phyloP scores from a whole-genome alignment of 2,797 vertebrate species.

The Rhynchotus rufescens region DNA sequence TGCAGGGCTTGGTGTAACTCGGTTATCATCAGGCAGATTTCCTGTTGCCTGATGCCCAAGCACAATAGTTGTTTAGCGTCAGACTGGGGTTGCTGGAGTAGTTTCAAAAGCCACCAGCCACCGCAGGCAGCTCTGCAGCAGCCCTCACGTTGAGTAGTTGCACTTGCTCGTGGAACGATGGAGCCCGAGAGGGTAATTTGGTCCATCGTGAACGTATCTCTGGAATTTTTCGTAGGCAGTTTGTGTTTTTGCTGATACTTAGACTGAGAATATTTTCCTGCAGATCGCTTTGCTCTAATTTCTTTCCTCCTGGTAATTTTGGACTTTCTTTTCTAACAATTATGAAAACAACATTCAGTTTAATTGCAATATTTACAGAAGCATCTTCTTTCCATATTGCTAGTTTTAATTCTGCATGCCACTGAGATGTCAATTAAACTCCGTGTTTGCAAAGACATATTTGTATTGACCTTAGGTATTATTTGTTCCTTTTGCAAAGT shows the following conservation, averaged over 20 bases:
- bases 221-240: slow-evolving; percentile 52
- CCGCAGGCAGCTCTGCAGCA: slow-evolving; percentile 42
- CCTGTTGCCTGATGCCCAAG: slow-evolving; percentile 74
- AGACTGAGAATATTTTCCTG: slow-evolving; percentile 34
- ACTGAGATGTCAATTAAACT: background rate
- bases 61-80: slow-evolving; percentile 60
- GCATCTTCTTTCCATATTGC: background rate
- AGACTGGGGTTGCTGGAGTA: slow-evolving; percentile 51
- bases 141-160: slow-evolving; percentile 34
- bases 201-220: slow-evolving; percentile 11
- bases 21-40: slow-evolving; percentile 73
- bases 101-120: slow-evolving; percentile 55
- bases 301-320: slow-evolving; percentile 44
- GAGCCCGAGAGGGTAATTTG: slow-evolving; percentile 49
- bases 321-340: slow-evolving; percentile 45
- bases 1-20: slow-evolving; percentile 62
- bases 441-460: background rate
- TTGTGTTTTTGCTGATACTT: slow-evolving; percentile 48
- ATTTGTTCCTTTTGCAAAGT: background rate
- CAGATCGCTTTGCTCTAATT: slow-evolving; percentile 47
- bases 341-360: slow-evolving; percentile 48
- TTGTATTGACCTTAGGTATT: background rate
- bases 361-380: slow-evolving; percentile 60
- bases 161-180: slow-evolving; percentile 7
- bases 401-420: background rate